A percentile compares a stretch with the other conserved stretches of the same genome.
phyloP scores from a whole-genome alignment of 2,888 invertebrate genomes.

The Melanargia galathea region DNA sequence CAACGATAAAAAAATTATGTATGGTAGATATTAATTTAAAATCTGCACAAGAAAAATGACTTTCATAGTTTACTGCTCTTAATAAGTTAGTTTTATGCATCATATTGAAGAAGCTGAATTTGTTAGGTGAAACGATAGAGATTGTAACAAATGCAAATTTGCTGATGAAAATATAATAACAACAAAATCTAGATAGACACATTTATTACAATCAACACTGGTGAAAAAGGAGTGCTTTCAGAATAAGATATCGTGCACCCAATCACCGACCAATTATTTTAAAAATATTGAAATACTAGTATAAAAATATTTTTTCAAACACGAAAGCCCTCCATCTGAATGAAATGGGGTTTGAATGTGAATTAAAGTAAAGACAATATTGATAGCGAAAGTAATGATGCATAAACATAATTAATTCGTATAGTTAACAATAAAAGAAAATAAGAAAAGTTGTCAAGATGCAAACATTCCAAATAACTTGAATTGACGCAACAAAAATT shows the following conservation, averaged over 20 bases:
- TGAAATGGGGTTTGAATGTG: slow-evolving; percentile 82
- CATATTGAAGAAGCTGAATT: slow-evolving; percentile 70
- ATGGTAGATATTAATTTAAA: neutral
- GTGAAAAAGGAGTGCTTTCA: slow-evolving; percentile 77
- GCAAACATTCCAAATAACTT: slow-evolving; percentile 79
- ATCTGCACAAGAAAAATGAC: slow-evolving; percentile 24
- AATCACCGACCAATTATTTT: slow-evolving; percentile 63
- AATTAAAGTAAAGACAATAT: slow-evolving; percentile 58
- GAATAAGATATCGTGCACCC: slow-evolving; percentile 75
- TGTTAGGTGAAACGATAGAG: slow-evolving; percentile 72
- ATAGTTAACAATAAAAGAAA: slow-evolving; percentile 55
- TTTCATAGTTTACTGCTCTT: slow-evolving; percentile 64
- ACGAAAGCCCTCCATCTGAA: slow-evolving; percentile 75
- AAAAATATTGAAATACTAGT: slow-evolving; percentile 34
- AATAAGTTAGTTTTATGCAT: slow-evolving; percentile 71
- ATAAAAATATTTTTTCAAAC: slow-evolving; percentile 45
- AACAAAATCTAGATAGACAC: slow-evolving; percentile 30
- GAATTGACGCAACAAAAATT: slow-evolving; percentile 70
- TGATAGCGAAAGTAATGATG: slow-evolving; percentile 62
- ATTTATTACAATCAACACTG: slow-evolving; percentile 70
- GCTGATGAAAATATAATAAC: slow-evolving; percentile 36
- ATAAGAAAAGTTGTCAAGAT: slow-evolving; percentile 82
- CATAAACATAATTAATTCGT: slow-evolving; percentile 67
- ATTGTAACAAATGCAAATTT: slow-evolving; percentile 68
- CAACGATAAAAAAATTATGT: neutral